Evolutionary conservation across 2,797 vertebrate genomes (phyloP).

Genomic region (Xyrichtys novacula): DNA sequence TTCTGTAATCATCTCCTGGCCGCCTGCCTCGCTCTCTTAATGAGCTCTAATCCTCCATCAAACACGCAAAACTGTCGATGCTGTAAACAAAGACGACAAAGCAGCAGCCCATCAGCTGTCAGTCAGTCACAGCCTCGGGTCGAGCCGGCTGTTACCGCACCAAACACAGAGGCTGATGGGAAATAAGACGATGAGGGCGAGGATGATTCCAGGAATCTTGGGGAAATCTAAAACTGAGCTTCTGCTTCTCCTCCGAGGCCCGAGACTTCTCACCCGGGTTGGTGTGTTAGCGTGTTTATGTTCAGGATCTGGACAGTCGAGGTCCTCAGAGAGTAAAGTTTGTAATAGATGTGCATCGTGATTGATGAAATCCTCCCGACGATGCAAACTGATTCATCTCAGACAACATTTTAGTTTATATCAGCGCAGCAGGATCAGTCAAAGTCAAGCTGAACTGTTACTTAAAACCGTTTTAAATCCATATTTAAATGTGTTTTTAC

Average conservation of each 20-base stretch:
- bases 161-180: slow-evolving; percentile 27
- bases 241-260: background rate
- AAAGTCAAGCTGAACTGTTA: too few relatives aligned
- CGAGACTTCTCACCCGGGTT: background rate
- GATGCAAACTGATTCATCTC: too few relatives aligned
- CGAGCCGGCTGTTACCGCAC: slow-evolving; percentile 8
- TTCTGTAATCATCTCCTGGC: slow-evolving; percentile 21
- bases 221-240: background rate
- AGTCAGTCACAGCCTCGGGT: slow-evolving; percentile 49
- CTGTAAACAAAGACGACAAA: slow-evolving; percentile 65
- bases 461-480: too few relatives aligned
- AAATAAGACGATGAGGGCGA: background rate
- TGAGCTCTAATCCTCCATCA: slow-evolving; percentile 72
- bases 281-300: too few relatives aligned
- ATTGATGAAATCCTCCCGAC: too few relatives aligned
- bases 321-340: too few relatives aligned
- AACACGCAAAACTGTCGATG: slow-evolving; percentile 63
- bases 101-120: slow-evolving; percentile 61
- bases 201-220: background rate
- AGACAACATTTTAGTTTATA: too few relatives aligned
- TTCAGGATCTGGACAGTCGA: too few relatives aligned
- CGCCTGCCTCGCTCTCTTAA: slow-evolving; percentile 55
- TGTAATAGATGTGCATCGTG: too few relatives aligned
- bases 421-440: too few relatives aligned
- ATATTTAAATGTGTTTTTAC: too few relatives aligned